Conservation (phyloP, 1,140 invertebrate genomes). For the Drosophila leontia region DNA sequence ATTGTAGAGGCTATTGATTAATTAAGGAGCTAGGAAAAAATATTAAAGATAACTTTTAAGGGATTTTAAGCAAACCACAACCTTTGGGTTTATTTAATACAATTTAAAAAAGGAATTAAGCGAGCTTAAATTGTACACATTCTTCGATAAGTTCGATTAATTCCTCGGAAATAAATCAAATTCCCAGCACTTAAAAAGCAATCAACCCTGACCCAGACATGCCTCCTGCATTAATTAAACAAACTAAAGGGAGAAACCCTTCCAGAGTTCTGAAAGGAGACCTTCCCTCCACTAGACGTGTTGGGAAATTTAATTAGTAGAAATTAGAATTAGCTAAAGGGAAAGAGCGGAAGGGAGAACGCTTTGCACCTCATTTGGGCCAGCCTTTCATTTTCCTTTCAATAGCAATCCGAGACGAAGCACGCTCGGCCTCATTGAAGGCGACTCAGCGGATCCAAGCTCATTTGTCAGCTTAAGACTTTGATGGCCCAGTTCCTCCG, state of each 20-base stretch:
- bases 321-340: conserved; percentile 44
- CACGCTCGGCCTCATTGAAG: conserved; percentile 25
- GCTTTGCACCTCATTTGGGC: conserved; percentile 50
- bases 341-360: conserved; percentile 7
- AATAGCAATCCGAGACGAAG: conserved; percentile 46
- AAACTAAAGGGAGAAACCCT: conserved; percentile 43
- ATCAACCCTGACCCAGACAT: conserved; percentile 39
- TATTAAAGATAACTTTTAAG: not conserved
- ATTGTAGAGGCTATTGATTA: not conserved
- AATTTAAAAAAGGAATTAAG: not conserved
- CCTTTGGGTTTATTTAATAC: not conserved
- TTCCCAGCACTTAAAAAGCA: conserved; percentile 71
- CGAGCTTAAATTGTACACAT: not conserved
- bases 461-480: conserved; percentile 69
- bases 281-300: conserved; percentile 45
- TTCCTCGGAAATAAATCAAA: conserved; percentile 29
- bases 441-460: conserved; percentile 31
- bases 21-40: not conserved
- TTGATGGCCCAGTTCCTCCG: conserved; percentile 39
- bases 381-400: conserved; percentile 44
- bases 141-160: not conserved
- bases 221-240: conserved; percentile 58
- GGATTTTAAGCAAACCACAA: not conserved
- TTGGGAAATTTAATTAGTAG: conserved; percentile 73
- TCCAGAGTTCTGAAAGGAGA: conserved; percentile 13